Percentiles rank a stretch among this genome's conserved stretches.
These are phyloP conservation scores for Amblyopsis hoosieri DNA, from an alignment of 2,797 vertebrate genomes.

Conservation along the genomic window DNA sequence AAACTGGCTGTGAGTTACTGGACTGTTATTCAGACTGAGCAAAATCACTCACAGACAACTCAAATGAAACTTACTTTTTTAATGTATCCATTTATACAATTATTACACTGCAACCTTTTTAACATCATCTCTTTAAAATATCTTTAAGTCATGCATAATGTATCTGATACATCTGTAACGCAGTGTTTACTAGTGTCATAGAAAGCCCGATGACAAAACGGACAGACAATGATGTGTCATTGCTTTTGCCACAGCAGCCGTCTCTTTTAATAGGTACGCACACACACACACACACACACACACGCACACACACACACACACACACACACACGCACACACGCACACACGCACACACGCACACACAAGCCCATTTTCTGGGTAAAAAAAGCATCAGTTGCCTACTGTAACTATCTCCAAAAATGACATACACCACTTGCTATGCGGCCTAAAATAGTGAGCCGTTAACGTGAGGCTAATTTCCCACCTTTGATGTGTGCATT, in stretches of 20 bases:
- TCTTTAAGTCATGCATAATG: too few relatives aligned
- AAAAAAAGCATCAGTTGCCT: neutral
- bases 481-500: neutral
- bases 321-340: too few relatives aligned
- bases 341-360: slow-evolving; percentile 10
- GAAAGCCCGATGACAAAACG: slow-evolving; percentile 36
- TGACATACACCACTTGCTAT: neutral
- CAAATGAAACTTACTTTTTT: too few relatives aligned
- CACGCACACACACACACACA: slow-evolving; percentile 4
- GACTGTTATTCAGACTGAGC: too few relatives aligned
- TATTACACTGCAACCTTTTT: too few relatives aligned
- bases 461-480: neutral
- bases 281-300: slow-evolving; percentile 14
- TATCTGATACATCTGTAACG: too few relatives aligned
- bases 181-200: slow-evolving; percentile 1
- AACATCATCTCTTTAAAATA: too few relatives aligned
- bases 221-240: slow-evolving; percentile 32
- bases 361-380: slow-evolving; percentile 6
- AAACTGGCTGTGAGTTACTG: too few relatives aligned
- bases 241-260: slow-evolving; percentile 55
- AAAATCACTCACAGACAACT: too few relatives aligned
- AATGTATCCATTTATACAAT: too few relatives aligned
- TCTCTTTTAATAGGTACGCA: slow-evolving; percentile 5
- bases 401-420: neutral
- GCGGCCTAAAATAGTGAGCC: neutral